Percentiles rank a stretch among this genome's conserved stretches.
These are phyloP conservation scores for Furcifer pardalis DNA, from an alignment of 2,797 vertebrate genomes.

Conservation along the genomic window DNA sequence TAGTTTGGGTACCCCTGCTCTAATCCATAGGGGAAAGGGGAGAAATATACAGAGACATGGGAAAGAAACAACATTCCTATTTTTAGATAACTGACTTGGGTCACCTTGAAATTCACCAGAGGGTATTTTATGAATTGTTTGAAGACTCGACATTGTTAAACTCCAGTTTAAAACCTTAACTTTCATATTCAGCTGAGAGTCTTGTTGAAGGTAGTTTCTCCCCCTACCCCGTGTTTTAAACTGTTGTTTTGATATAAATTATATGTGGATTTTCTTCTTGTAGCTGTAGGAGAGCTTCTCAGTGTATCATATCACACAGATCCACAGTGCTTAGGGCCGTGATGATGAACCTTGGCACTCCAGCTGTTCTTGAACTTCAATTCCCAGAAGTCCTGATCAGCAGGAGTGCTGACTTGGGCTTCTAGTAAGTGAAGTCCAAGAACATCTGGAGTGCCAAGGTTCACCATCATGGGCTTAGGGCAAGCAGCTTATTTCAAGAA, in stretches of 20 bases:
- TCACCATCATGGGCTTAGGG: no score
- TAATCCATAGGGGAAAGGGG: no score
- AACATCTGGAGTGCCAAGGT: no score
- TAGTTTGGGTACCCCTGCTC: no score
- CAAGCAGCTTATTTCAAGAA: conserved; percentile 9
- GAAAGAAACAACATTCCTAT: conserved; percentile 8
- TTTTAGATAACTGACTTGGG: conserved; percentile 3
- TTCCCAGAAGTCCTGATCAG: no score
- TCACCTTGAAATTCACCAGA: conserved; percentile 24
- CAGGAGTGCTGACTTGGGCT: no score
- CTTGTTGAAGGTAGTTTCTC: neutral
- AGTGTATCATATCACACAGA: conserved; percentile 4
- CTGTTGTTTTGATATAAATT: neutral
- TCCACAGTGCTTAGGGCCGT: conserved; percentile 14
- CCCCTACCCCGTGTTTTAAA: fast-evolving
- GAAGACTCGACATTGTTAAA: neutral
- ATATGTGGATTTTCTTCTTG: neutral
- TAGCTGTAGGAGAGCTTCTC: neutral
- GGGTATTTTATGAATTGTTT: neutral
- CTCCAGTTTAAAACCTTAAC: neutral
- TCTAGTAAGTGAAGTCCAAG: no score
- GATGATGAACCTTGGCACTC: no score
- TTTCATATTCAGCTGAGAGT: neutral
- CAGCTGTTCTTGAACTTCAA: no score
- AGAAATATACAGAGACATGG: conserved; percentile 19